These are phyloP conservation scores for Rhopalosiphum maidis DNA, from an alignment of 1,140 invertebrate genomes.

Conservation along the genomic window DNA sequence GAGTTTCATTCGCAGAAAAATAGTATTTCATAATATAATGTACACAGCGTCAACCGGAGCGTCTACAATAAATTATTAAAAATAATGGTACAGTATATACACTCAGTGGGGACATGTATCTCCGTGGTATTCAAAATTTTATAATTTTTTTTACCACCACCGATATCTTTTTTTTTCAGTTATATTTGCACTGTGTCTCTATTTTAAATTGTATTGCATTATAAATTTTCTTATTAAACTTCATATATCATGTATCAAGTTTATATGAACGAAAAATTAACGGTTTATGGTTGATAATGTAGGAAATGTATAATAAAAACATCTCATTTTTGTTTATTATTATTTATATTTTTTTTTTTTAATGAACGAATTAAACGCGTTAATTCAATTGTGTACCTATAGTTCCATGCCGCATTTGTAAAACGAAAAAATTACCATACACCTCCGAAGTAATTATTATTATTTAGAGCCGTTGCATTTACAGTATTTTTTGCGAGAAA, in stretches of 20 bases:
- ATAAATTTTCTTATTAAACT: not conserved
- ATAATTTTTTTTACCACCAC: not conserved
- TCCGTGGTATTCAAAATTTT: not conserved
- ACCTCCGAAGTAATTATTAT: not conserved
- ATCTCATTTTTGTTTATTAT: not conserved
- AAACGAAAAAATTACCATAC: not conserved
- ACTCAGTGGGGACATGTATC: not conserved
- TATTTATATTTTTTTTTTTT: not conserved
- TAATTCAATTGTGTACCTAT: not conserved
- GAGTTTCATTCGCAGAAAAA: not conserved
- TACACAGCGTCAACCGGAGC: not conserved
- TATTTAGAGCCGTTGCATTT: not conserved
- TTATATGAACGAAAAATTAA: not conserved
- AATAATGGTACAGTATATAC: not conserved
- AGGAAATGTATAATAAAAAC: not conserved
- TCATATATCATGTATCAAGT: not conserved
- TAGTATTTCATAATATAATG: not conserved
- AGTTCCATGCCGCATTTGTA: not conserved
- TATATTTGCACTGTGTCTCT: too few relatives aligned
- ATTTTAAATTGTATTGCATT: too few relatives aligned
- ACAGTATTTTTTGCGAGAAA: not conserved
- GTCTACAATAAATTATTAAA: not conserved
- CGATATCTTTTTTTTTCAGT: too few relatives aligned
- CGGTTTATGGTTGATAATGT: not conserved
- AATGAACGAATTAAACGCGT: not conserved